A percentile compares a stretch with the other conserved stretches of the same genome.
Conservation (phyloP, 2,113 vertebrate species). For the Sphyrna mokarran region DNA sequence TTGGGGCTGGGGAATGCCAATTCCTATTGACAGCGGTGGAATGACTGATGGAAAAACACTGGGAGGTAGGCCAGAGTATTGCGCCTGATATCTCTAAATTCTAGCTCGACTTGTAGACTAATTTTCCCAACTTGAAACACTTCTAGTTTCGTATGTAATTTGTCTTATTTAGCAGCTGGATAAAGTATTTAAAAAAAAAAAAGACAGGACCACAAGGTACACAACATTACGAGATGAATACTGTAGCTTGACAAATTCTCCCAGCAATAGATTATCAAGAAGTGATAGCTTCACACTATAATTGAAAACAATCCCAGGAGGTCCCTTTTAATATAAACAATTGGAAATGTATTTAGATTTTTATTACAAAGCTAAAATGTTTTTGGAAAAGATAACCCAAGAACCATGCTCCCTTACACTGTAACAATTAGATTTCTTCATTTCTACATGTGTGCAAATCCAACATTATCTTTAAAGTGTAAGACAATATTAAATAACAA, state of each 20-base stretch:
- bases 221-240: not conserved
- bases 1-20: too few relatives aligned
- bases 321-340: conserved; percentile 12
- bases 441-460: not conserved
- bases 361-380: conserved; percentile 12
- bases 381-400: not conserved
- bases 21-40: too few relatives aligned
- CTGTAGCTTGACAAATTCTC: not conserved
- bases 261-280: conserved; percentile 4
- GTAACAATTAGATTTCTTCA: not conserved
- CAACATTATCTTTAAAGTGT: conserved; percentile 2
- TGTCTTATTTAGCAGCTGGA: not conserved
- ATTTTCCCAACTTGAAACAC: not conserved
- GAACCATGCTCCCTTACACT: not conserved
- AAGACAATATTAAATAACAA: conserved; percentile 23
- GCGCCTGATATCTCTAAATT: not conserved
- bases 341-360: conserved; percentile 15
- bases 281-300: not conserved
- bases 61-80: too few relatives aligned
- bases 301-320: conserved; percentile 26
- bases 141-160: conserved; percentile 9
- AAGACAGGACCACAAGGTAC: not conserved
- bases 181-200: not conserved
- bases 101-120: not conserved
- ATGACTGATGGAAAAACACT: too few relatives aligned